A percentile compares a stretch with the other conserved stretches of the same genome.
Conservation (phyloP, 2,797 vertebrate genomes). For the Anas flavirostris region DNA sequence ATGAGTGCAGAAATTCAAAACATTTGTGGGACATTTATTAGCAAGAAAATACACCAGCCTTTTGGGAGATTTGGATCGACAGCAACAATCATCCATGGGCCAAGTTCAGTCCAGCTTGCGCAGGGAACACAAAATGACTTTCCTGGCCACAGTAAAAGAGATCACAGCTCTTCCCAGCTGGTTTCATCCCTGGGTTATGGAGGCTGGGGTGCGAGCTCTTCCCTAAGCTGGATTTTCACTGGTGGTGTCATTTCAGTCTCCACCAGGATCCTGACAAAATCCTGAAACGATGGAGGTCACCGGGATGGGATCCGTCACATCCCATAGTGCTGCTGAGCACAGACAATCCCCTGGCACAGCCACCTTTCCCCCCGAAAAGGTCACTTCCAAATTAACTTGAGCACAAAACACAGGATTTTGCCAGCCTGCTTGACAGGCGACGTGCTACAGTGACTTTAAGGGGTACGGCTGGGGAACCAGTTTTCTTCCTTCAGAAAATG, state of each 20-base stretch:
- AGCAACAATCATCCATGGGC: not conserved
- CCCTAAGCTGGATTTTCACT: not conserved
- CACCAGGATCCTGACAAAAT: not conserved
- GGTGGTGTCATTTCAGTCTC: not conserved
- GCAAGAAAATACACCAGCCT: conserved; percentile 52
- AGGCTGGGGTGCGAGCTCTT: not conserved
- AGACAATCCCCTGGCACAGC: not conserved
- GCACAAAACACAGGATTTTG: not conserved
- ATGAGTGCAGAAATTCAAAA: conserved; percentile 74
- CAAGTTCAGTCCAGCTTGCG: not conserved
- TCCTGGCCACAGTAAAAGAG: not conserved
- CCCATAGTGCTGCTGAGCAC: not conserved
- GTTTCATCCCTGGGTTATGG: not conserved
- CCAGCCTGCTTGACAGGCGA: not conserved
- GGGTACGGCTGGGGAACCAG: not conserved
- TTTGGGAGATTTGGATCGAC: conserved; percentile 54
- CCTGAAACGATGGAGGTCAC: not conserved
- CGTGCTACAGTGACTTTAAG: not conserved
- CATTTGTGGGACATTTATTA: conserved; percentile 77
- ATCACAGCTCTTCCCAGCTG: not conserved
- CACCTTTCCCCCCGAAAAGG: not conserved
- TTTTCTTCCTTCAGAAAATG: not conserved
- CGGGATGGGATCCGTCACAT: not conserved
- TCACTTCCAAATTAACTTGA: not conserved
- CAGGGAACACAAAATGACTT: not conserved